phyloP scores from a whole-genome alignment of 2,888 invertebrate species.

The Dolichomitus sp. region DNA sequence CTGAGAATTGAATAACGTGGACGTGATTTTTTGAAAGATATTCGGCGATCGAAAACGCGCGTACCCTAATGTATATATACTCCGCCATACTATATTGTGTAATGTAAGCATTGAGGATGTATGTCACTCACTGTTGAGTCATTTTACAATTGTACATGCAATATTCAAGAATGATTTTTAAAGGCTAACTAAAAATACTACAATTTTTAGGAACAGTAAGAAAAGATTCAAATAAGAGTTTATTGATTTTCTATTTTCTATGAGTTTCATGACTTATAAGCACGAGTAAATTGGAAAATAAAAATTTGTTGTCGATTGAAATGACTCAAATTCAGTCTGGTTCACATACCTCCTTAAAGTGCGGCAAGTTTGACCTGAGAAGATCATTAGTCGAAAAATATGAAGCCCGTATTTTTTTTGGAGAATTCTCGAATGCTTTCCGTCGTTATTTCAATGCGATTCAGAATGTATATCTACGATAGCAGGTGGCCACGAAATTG shows the following conservation, averaged over 20 bases:
- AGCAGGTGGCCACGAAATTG: constrained; percentile 46
- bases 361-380: constrained; percentile 10
- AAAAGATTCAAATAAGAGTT: background rate
- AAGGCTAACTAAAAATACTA: background rate
- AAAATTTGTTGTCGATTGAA: too few relatives aligned
- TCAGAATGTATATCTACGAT: constrained; percentile 25
- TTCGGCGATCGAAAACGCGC: background rate
- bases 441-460: constrained; percentile 37
- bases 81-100: constrained; percentile 21
- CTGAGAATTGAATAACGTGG: background rate
- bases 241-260: background rate
- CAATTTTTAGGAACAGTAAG: background rate
- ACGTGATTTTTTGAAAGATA: constrained; percentile 13
- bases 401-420: constrained; percentile 19
- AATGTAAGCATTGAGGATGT: constrained; percentile 12
- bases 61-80: background rate
- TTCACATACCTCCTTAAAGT: background rate
- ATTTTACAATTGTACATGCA: background rate
- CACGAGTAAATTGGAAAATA: background rate
- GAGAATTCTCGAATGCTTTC: constrained; percentile 26
- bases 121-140: background rate
- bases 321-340: background rate
- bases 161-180: background rate
- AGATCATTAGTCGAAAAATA: constrained; percentile 5
- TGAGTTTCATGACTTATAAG: background rate